Conservation (phyloP, 2,113 vertebrate genomes). For the Stegostoma tigrinum region DNA sequence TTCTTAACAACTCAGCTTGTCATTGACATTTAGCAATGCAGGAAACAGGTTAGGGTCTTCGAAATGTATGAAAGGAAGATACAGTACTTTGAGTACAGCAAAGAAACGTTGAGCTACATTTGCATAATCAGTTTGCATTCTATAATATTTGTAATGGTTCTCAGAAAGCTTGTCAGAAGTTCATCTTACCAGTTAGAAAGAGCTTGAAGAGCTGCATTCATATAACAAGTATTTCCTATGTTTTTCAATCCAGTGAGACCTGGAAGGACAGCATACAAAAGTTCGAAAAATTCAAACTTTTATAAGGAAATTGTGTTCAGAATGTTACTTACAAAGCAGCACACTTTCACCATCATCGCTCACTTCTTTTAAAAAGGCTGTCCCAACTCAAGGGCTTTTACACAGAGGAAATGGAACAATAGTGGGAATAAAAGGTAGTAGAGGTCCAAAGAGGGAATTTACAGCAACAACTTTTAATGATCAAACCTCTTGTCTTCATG, state of each 20-base stretch:
- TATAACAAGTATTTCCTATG: constrained; percentile 98
- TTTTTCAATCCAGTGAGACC: constrained; percentile 96
- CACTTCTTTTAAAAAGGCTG: neutral
- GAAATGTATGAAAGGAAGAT: neutral
- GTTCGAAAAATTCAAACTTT: neutral
- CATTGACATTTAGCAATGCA: neutral
- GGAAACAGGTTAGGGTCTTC: too few species aligned
- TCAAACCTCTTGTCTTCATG: constrained; percentile 76
- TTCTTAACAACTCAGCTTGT: neutral
- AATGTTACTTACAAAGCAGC: neutral
- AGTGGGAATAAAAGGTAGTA: too few species aligned
- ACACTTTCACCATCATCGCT: neutral
- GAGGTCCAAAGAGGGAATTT: neutral
- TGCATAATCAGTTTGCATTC: neutral
- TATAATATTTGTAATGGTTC: neutral
- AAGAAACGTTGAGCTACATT: constrained; percentile 11
- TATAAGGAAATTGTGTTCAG: neutral
- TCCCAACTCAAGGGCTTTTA: neutral
- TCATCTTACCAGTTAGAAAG: constrained; percentile 90
- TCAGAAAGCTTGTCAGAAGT: neutral
- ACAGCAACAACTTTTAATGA: neutral
- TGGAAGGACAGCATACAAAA: constrained; percentile 44
- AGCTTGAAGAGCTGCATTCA: constrained; percentile 96
- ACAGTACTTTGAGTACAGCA: neutral
- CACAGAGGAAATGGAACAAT: neutral